These are phyloP conservation scores for Macrophya alboannulata DNA, from an alignment of 2,888 invertebrate genomes.

Conservation along the genomic window DNA sequence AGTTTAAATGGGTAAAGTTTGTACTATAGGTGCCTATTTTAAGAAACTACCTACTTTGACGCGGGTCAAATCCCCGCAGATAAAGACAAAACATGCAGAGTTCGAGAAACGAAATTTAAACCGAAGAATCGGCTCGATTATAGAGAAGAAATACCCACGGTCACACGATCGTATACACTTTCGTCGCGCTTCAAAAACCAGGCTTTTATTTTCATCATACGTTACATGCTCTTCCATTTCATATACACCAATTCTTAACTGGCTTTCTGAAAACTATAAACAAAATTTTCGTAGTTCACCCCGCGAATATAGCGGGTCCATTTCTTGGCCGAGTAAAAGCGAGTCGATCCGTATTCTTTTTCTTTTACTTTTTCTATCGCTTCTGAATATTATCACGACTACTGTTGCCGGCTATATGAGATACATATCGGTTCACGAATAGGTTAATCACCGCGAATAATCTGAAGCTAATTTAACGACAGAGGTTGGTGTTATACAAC, in stretches of 20 bases:
- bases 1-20: slow-evolving; percentile 56
- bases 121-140: neutral
- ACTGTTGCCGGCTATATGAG: neutral
- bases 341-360: neutral
- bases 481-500: slow-evolving; percentile 38
- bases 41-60: slow-evolving; percentile 43
- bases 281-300: neutral
- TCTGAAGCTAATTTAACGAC: neutral
- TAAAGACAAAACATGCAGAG: slow-evolving; percentile 38
- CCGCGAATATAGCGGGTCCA: neutral
- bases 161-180: slow-evolving; percentile 16
- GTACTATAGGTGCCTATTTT: slow-evolving; percentile 47
- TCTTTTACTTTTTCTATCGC: neutral
- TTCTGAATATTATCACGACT: neutral
- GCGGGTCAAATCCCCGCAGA: slow-evolving; percentile 38
- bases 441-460: slow-evolving; percentile 38
- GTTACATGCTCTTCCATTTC: neutral
- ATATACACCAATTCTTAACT: neutral
- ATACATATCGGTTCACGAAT: slow-evolving; percentile 12
- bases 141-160: neutral
- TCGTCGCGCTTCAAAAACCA: slow-evolving; percentile 14
- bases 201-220: slow-evolving; percentile 9
- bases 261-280: neutral
- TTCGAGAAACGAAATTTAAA: slow-evolving; percentile 26
- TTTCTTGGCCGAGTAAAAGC: neutral